A percentile compares a stretch with the other conserved stretches of the same genome.
These are phyloP conservation scores for Corythoichthys haematopterus DNA, from an alignment of 2,113 vertebrate genomes.

Conservation along the genomic window DNA sequence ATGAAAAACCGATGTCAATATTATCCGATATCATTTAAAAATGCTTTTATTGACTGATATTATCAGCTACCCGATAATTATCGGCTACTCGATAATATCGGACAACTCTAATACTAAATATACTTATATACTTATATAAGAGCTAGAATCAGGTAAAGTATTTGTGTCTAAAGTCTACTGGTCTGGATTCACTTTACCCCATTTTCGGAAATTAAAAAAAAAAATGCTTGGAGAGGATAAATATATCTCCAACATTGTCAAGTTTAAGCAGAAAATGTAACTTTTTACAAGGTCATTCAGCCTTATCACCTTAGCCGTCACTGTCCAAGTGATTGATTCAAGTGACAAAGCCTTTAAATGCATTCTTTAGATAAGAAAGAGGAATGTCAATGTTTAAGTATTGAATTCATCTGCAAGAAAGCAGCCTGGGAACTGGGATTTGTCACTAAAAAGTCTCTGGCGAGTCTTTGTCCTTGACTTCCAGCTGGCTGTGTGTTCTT, in stretches of 20 bases:
- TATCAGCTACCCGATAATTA: too few relatives aligned
- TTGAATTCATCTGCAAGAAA: conserved; percentile 39
- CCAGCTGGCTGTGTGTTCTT: conserved; percentile 40
- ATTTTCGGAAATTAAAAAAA: too few relatives aligned
- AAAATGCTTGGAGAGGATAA: not conserved
- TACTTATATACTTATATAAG: too few relatives aligned
- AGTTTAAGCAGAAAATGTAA: not conserved
- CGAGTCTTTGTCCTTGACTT: conserved; percentile 49
- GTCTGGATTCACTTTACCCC: too few relatives aligned
- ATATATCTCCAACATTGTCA: not conserved
- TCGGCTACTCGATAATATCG: too few relatives aligned
- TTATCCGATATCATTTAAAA: too few relatives aligned
- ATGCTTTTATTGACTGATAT: too few relatives aligned
- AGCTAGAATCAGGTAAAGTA: too few relatives aligned
- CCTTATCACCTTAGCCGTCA: not conserved
- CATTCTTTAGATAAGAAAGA: conserved; percentile 61
- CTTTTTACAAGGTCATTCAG: not conserved
- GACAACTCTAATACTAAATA: too few relatives aligned
- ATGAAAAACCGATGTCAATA: too few relatives aligned
- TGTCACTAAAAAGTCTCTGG: conserved; percentile 18
- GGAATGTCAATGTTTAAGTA: conserved; percentile 61
- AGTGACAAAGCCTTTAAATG: conserved; percentile 51
- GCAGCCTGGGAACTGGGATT: conserved; percentile 51
- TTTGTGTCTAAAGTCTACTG: too few relatives aligned
- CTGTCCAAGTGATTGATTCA: conserved; percentile 51